Base-by-base conservation (phyloP, 2,888 invertebrate genomes). In the Conomelus anceps region DNA sequence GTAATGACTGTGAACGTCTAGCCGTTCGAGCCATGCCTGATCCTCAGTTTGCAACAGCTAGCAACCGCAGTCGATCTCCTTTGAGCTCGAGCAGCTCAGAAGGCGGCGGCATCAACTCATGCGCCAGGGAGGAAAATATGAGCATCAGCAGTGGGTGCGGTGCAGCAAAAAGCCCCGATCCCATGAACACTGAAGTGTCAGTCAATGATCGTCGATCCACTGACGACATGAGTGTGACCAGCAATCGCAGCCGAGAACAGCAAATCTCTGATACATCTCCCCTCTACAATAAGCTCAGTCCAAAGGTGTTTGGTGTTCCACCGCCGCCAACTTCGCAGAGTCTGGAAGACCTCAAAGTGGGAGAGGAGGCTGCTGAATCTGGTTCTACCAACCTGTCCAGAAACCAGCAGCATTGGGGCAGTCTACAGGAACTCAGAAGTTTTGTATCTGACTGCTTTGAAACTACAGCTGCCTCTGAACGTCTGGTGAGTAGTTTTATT, bases 11-110 rank as follows among this genome's bases (percentile, higher is more conserved):
- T 29, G 91, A 91, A 23, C 93, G 95, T 87, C 93, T 96, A 88
- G 95, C 95, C 9, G 95, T 96, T 23, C 94, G 96, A 88, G 96
- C 96, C 1, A 95, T 96, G 94, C 95, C 96, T 1, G 95, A 96
- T 92, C 94, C 95, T 7, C 63, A 63, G 20, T 63, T 34, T 17
- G 34, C 34, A 11, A 34, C 63, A n/a, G 89, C 90, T 9, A 89
- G 89, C 7, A 88, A 89, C 20, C 89, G 29, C 22, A 24, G 26
- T 22, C 86, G 29, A 6, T 29, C 22, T 4, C 22, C 29, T 3
- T 22, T 22, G 1, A 22, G 22, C n/a, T 86, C 86, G 22, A 26
- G 26, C 24, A 26, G 22, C n/a, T 86, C 86, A 23, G 23, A 24
- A 96, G 1, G 95, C 96, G 94, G 95, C 96, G 3, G 94, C 95